These are phyloP conservation scores for Calidris pygmaea DNA, from an alignment of 2,113 vertebrate species.

Conservation along the genomic window DNA sequence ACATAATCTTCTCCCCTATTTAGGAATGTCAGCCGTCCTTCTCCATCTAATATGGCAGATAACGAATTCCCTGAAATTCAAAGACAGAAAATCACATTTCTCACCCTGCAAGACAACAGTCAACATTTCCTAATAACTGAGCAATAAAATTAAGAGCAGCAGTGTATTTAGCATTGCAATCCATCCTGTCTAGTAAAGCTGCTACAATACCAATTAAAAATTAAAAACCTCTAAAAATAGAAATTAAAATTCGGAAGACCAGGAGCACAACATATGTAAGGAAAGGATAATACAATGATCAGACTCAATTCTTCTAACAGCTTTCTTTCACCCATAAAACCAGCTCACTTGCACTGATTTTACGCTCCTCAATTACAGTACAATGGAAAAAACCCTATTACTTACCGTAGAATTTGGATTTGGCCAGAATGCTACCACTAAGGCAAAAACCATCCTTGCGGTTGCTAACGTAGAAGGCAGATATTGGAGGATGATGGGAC, in stretches of 20 bases:
- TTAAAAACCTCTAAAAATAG: not conserved
- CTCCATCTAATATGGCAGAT: slow-evolving; percentile 95
- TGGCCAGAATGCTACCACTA: slow-evolving; percentile 97
- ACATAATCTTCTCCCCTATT: slow-evolving; percentile 96
- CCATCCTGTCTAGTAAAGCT: not conserved
- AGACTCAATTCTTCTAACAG: not conserved
- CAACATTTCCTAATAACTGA: not conserved
- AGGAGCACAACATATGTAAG: not conserved
- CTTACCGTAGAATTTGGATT: slow-evolving; percentile 98
- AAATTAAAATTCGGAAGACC: not conserved
- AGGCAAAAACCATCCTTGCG: slow-evolving; percentile 98
- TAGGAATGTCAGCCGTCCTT: slow-evolving; percentile 91
- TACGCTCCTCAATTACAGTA: not conserved
- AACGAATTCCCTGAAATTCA: slow-evolving; percentile 90
- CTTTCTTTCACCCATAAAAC: not conserved
- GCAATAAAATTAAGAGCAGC: not conserved
- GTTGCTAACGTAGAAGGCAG: slow-evolving; percentile 97
- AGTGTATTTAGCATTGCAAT: not conserved
- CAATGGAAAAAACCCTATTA: not conserved
- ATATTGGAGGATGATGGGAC: slow-evolving; percentile 97
- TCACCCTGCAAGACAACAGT: not conserved
- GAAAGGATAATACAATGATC: not conserved
- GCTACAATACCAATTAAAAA: not conserved
- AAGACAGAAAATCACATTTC: not conserved
- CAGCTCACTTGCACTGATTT: not conserved